A percentile compares a stretch with the other conserved stretches of the same genome.
Conservation (phyloP, 2,113 vertebrate species). For the Theristicus caerulescens region DNA sequence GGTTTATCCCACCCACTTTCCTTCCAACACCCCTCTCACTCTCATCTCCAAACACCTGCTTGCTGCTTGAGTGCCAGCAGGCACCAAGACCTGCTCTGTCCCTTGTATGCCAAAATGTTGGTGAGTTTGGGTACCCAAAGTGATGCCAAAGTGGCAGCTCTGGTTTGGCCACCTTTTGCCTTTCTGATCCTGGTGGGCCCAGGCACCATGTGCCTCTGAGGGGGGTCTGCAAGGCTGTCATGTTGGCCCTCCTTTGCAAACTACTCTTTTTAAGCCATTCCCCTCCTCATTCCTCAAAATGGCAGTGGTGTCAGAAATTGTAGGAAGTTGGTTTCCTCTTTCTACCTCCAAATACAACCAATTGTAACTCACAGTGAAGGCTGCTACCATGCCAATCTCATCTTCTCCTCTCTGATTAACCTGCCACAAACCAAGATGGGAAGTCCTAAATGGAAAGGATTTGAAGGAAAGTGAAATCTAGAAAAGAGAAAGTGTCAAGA, state of each 20-base stretch:
- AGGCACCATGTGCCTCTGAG: accelerated
- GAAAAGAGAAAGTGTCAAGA: background rate
- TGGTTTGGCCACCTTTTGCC: background rate
- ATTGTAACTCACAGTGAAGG: background rate
- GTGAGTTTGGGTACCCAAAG: background rate
- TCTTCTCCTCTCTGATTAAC: background rate
- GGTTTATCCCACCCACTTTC: background rate
- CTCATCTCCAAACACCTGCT: background rate
- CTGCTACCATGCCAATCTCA: background rate
- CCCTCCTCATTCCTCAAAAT: background rate
- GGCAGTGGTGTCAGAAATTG: background rate
- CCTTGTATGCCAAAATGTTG: accelerated
- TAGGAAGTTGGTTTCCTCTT: background rate
- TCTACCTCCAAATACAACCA: background rate
- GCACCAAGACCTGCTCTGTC: background rate
- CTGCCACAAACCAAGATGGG: background rate
- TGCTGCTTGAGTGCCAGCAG: background rate
- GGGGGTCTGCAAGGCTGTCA: background rate
- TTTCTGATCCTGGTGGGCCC: background rate
- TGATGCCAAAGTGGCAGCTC: background rate
- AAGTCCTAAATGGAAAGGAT: background rate
- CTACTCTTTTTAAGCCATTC: background rate
- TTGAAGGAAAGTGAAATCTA: background rate
- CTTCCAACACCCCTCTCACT: too few relatives aligned
- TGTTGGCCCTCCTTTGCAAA: background rate